These are phyloP conservation scores for Poeciliopsis presidionis DNA, from an alignment of 2,797 vertebrate genomes.

Conservation along the genomic window DNA sequence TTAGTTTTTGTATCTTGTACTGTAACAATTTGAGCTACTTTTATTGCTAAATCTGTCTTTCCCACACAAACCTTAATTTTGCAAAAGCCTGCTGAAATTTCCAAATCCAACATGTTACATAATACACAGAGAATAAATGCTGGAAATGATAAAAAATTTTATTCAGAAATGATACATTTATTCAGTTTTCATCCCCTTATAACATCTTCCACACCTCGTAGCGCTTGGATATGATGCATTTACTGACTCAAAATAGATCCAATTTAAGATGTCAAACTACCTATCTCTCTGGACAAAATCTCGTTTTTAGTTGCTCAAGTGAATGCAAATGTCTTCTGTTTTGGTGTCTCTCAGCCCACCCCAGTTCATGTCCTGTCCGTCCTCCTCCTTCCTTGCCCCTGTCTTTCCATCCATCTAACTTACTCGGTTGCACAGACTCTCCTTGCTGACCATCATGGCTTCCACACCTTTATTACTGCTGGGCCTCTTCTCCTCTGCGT, in stretches of 20 bases:
- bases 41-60: not conserved
- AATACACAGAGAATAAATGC: not conserved
- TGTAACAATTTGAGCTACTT: not conserved
- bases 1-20: not conserved
- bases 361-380: constrained; percentile 41
- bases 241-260: not conserved
- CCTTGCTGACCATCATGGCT: constrained; percentile 63
- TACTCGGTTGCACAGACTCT: constrained; percentile 1
- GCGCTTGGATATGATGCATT: too few species aligned
- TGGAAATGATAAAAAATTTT: not conserved
- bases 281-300: not conserved
- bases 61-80: not conserved
- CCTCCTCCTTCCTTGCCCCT: not conserved
- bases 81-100: not conserved
- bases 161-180: too few species aligned
- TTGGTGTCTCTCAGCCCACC: constrained; percentile 21
- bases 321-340: not conserved
- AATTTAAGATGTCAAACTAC: not conserved
- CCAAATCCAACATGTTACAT: not conserved
- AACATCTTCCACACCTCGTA: not conserved
- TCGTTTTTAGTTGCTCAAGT: not conserved
- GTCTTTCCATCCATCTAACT: constrained; percentile 14
- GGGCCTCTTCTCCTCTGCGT: constrained; percentile 59
- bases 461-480: constrained; percentile 62
- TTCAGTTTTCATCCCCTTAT: not conserved